Conservation (phyloP, 2,888 invertebrate genomes). For the Campopleginae sp. region DNA sequence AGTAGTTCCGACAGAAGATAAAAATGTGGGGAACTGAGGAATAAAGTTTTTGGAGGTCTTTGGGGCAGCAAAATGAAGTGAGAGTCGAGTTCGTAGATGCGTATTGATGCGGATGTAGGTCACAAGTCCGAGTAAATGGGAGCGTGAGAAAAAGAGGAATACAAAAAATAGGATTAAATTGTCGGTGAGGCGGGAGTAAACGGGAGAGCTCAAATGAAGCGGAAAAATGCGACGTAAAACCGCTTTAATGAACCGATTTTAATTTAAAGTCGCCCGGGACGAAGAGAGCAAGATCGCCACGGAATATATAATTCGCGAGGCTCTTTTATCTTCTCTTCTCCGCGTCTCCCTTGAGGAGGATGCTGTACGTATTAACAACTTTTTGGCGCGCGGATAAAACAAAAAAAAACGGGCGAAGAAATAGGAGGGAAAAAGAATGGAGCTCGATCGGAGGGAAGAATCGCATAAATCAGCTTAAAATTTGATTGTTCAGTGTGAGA, state of each 20-base stretch:
- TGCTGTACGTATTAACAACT: not conserved
- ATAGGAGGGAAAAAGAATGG: not conserved
- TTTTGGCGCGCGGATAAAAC: not conserved
- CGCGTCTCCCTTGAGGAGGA: no score
- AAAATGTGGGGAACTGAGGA: not conserved
- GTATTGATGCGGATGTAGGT: not conserved
- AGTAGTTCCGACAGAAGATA: not conserved
- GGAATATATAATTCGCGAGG: slow-evolving; percentile 77
- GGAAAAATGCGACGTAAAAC: slow-evolving; percentile 74
- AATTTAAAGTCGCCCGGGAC: slow-evolving; percentile 71
- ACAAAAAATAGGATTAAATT: slow-evolving; percentile 20
- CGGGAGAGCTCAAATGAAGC: slow-evolving; percentile 59
- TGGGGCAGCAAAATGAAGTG: not conserved
- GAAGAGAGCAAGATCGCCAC: slow-evolving; percentile 67
- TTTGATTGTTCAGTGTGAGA: not conserved
- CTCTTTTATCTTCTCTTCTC: not conserved
- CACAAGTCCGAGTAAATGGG: not conserved
- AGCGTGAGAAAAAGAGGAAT: slow-evolving; percentile 15
- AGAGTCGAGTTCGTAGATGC: not conserved
- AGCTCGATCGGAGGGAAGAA: not conserved
- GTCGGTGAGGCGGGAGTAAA: slow-evolving; percentile 64
- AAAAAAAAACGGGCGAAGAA: not conserved
- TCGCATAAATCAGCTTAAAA: not conserved
- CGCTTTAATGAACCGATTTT: slow-evolving; percentile 78
- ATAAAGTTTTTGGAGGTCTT: not conserved